Conservation (phyloP, 37 sponge, comb jelly and placozoan genomes). For the Lycopodina hypogea region DNA sequence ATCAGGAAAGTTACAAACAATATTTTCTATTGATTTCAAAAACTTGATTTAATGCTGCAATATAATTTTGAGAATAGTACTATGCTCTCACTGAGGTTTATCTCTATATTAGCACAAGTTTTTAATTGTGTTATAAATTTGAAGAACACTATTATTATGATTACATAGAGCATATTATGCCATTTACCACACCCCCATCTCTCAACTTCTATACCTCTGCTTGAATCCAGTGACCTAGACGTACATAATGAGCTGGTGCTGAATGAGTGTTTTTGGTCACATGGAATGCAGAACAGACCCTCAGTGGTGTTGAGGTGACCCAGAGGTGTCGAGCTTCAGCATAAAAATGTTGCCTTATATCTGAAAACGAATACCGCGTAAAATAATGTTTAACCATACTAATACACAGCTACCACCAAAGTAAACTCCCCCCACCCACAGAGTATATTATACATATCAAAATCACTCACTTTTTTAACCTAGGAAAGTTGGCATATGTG, state of each 20-base stretch:
- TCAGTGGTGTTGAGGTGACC: background rate
- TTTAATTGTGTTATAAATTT: background rate
- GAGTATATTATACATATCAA: constrained; percentile 4
- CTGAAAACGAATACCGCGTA: background rate
- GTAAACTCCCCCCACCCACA: too few relatives aligned
- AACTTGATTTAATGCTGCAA: too few relatives aligned
- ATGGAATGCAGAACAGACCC: too few relatives aligned
- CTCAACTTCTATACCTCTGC: background rate
- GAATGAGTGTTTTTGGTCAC: background rate
- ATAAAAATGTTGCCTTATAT: constrained; percentile 4
- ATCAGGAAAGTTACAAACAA: too few relatives aligned
- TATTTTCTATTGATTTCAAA: too few relatives aligned
- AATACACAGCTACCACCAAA: constrained; percentile 42
- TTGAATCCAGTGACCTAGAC: background rate
- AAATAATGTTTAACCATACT: background rate
- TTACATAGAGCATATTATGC: constrained; percentile 5
- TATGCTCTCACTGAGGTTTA: too few relatives aligned
- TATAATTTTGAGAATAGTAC: too few relatives aligned
- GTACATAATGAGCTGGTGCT: constrained; percentile 17
- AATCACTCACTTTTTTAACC: constrained; percentile 12
- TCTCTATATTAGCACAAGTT: too few relatives aligned
- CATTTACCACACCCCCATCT: background rate
- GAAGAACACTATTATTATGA: background rate
- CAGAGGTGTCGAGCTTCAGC: background rate
- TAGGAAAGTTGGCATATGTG: constrained; percentile 28